These are phyloP conservation scores for Acanthopagrus latus DNA, from an alignment of 2,797 vertebrate species.

Conservation along the genomic window DNA sequence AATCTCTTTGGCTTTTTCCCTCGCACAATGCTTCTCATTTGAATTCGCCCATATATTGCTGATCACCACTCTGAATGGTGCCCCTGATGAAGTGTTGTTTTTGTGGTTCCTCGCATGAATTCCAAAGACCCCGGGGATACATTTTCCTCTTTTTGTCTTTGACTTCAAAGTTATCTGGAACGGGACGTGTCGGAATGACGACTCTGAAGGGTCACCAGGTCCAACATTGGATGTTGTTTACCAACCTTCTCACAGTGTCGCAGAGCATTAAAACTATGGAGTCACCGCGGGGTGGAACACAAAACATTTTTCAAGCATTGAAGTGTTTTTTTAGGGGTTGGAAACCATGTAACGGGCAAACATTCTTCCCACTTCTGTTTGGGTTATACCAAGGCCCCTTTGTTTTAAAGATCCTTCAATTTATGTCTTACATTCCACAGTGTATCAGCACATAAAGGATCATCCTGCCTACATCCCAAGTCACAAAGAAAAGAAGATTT, in stretches of 20 bases:
- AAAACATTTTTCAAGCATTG: conserved; percentile 64
- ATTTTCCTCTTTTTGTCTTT: conserved; percentile 84
- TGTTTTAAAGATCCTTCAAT: conserved; percentile 62
- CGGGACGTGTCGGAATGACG: conserved; percentile 75
- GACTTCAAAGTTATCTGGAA: conserved; percentile 81
- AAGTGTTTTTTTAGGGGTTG: conserved; percentile 37
- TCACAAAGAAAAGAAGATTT: conserved; percentile 9
- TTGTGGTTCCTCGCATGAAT: conserved; percentile 78
- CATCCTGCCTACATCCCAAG: conserved; percentile 27
- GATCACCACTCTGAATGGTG: conserved; percentile 81
- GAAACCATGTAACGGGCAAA: conserved; percentile 50
- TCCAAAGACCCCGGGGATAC: conserved; percentile 81
- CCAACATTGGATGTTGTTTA: conserved; percentile 76
- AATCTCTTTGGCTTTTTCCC: conserved; percentile 79
- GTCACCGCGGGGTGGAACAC: conserved; percentile 53
- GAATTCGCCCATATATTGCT: conserved; percentile 82
- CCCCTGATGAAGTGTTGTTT: conserved; percentile 85
- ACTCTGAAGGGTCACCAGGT: conserved; percentile 74
- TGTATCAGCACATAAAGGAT: conserved; percentile 50
- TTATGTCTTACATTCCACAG: conserved; percentile 52
- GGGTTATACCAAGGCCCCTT: conserved; percentile 31
- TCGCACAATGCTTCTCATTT: conserved; percentile 81
- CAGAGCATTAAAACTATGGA: conserved; percentile 60
- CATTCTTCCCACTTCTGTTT: conserved; percentile 38
- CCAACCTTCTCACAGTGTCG: conserved; percentile 63